Evolutionary conservation across 2,797 vertebrate species (phyloP).

Genomic region (Rallus crepitans): DNA sequence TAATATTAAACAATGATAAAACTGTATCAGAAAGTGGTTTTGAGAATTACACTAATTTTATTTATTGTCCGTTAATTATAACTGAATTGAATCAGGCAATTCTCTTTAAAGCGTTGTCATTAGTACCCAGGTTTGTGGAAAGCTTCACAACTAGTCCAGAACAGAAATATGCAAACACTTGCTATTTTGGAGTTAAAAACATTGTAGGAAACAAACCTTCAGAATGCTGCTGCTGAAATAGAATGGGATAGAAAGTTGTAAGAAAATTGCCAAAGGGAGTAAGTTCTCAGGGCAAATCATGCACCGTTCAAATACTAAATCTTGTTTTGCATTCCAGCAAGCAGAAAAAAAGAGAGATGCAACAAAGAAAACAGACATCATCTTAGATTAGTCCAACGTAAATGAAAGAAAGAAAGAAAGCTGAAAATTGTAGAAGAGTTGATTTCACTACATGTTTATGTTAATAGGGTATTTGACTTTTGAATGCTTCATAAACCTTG

Average conservation of each 20-base stretch:
- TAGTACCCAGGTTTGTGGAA: slow-evolving; percentile 26
- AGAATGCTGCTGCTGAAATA: background rate
- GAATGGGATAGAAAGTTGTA: slow-evolving; percentile 26
- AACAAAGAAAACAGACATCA: slow-evolving; percentile 72
- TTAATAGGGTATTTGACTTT: slow-evolving; percentile 89
- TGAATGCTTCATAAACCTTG: slow-evolving; percentile 89
- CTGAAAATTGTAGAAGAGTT: slow-evolving; percentile 82
- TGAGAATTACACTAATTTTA: background rate
- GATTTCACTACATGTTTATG: slow-evolving; percentile 86
- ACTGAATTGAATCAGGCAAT: background rate
- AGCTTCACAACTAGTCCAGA: slow-evolving; percentile 7
- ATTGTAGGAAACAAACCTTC: background rate
- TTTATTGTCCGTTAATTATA: background rate
- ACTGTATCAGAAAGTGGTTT: background rate
- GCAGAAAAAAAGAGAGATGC: slow-evolving; percentile 54
- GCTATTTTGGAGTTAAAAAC: slow-evolving; percentile 3
- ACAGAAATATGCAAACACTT: background rate
- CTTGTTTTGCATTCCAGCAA: slow-evolving; percentile 68
- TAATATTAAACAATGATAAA: background rate
- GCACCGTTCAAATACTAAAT: slow-evolving; percentile 20
- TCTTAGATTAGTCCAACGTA: slow-evolving; percentile 74
- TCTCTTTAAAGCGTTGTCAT: background rate
- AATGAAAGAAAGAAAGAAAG: slow-evolving; percentile 79
- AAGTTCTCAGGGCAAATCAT: slow-evolving; percentile 28
- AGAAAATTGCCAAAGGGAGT: slow-evolving; percentile 38